Base-by-base conservation (phyloP, 2,113 vertebrate species). In the Melanerpes formicivorus region DNA sequence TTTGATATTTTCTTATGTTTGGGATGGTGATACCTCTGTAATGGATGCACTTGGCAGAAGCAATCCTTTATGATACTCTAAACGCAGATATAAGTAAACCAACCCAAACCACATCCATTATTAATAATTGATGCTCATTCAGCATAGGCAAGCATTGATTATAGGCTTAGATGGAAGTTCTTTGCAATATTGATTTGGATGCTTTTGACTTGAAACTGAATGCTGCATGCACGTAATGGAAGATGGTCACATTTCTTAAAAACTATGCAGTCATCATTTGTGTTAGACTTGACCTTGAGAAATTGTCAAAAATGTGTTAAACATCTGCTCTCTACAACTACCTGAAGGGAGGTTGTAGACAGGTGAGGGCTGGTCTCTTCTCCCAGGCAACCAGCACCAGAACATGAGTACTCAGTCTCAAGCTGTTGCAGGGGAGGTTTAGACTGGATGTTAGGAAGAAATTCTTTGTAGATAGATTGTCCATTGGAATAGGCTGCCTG, bases 41-140 rank as follows among this genome's bases (percentile, higher is more conserved):
- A 95, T 91, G 91, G 93, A 82, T 81, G 54, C 9, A 58, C 30
- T 95, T 94, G 90, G 86, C 78, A 96, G 60, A 29, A 93, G 10
- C 37, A 95, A 85, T 83, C 88, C 63, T 96, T 96, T 96, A 78
- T 46, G 90, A 89, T 90, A 73, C 32, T 93, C 88, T 96, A 95
- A 97, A 96, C 97, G 95, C 84, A 98, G 90, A 87, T 66, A 59
- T 96, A 96, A 97, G 90, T 97, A 95, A 97, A 97, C 89, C 71
- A 95, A 71, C 32, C 44, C 34, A 95, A 97, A 95, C 93, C 96
- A 95, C 92, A 96, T 96, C 78, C 82, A 96, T 88, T 87, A 89
- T 97, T 95, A 98, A 98, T 97, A 97, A 97, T 91, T 95, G 79
- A 97, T 97, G 87, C 73, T 96, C 91, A 95, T 94, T 97, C 89